Percentiles rank a stretch among this genome's conserved stretches.
These are phyloP conservation scores for Frankliniella intonsa DNA, from an alignment of 2,888 invertebrate genomes.

Conservation along the genomic window DNA sequence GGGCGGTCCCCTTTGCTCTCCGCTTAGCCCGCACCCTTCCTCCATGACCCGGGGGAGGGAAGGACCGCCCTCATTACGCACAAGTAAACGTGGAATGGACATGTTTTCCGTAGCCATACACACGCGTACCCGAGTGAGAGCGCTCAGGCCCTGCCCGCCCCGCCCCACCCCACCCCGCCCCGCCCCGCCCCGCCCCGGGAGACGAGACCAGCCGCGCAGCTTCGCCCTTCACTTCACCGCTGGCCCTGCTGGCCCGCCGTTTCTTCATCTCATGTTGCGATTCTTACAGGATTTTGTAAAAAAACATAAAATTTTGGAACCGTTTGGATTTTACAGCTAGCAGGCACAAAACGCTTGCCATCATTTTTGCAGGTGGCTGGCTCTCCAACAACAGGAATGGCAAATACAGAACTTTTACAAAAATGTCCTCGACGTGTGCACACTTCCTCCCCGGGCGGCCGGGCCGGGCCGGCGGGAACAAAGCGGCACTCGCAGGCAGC, in stretches of 20 bases:
- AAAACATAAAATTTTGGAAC: no score
- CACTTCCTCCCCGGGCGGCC: no score
- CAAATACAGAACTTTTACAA: no score
- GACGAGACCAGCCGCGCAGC: background rate
- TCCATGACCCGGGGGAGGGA: background rate
- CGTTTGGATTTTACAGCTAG: no score
- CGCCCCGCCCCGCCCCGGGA: background rate
- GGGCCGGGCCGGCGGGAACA: no score
- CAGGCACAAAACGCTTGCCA: no score
- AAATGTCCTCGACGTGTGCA: no score
- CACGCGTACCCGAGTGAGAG: background rate
- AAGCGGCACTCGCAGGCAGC: no score
- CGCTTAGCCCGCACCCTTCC: no score
- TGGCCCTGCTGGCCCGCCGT: background rate
- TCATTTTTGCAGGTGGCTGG: background rate
- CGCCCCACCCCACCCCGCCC: background rate
- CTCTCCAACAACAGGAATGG: background rate
- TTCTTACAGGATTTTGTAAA: background rate
- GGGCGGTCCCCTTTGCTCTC: no score
- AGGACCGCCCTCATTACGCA: background rate
- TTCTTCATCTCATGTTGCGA: background rate
- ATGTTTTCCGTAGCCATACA: constrained; percentile 2
- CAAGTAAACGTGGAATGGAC: constrained; percentile 10
- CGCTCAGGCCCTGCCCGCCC: no score
- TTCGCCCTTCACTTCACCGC: background rate